Conservation (phyloP, 2,888 invertebrate genomes). For the Galerucella calmariensis region DNA sequence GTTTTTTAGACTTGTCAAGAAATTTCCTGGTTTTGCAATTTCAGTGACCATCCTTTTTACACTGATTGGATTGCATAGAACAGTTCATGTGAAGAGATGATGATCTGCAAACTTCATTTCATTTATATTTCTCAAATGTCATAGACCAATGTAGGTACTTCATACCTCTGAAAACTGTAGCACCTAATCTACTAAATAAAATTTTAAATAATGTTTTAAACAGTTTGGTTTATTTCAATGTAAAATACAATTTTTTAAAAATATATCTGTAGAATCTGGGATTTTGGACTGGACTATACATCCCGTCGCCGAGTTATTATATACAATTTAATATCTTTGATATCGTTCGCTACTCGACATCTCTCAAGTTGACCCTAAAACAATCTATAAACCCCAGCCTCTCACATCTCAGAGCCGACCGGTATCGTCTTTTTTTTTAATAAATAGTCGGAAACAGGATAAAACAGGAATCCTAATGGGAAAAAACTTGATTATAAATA, state of each 20-base stretch:
- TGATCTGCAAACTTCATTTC: too few species aligned
- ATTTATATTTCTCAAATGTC: too few species aligned
- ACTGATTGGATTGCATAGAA: too few species aligned
- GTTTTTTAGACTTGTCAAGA: too few species aligned
- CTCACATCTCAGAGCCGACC: not conserved
- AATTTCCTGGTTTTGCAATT: too few species aligned
- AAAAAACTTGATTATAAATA: slow-evolving; percentile 16
- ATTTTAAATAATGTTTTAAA: too few species aligned
- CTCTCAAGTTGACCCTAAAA: slow-evolving; percentile 15
- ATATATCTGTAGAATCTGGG: not conserved
- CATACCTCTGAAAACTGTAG: too few species aligned
- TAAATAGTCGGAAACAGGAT: slow-evolving; percentile 12
- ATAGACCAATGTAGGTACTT: too few species aligned
- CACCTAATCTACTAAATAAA: too few species aligned
- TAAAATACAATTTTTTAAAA: not conserved
- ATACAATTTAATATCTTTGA: slow-evolving; percentile 15
- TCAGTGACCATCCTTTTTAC: too few species aligned
- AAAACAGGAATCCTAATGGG: slow-evolving; percentile 8
- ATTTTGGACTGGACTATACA: not conserved
- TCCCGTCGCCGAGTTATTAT: slow-evolving; percentile 4
- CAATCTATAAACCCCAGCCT: slow-evolving; percentile 15
- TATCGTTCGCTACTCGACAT: not conserved
- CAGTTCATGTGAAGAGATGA: too few species aligned
- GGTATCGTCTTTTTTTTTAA: slow-evolving; percentile 8
- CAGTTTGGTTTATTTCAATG: too few species aligned